Base-by-base conservation (phyloP, 2,888 invertebrate species). In the Drosophila maculinotata region DNA sequence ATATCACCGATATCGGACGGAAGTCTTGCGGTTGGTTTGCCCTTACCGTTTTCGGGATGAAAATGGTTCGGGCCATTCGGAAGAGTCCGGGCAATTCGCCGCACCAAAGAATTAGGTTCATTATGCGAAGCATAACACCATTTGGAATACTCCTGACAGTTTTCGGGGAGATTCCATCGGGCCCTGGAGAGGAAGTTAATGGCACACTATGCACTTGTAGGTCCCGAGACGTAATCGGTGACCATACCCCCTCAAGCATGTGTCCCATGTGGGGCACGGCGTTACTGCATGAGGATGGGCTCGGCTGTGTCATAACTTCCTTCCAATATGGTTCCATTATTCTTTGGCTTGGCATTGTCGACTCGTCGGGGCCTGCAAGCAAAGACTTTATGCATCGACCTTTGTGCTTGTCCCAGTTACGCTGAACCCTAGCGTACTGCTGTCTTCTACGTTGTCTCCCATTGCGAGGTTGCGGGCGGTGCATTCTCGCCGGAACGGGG, bases 51-150 rank as follows among this genome's bases (percentile, higher is more conserved):
- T 56, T 64, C 48, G 39, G 54, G 6, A 66, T 56, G 49, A 66
- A 66, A 5, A 53, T 33, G 38, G 65, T 65, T 52, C 64, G n/a
- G 12, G 52, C 52, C 64, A 53, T 25, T 65, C 64, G 42, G 52
- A 59, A 48, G 39, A 25, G 42, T 48, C 17, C 17, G 12, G 42
- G 26, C 12, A 65, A 15, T 36, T 31, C 6, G n/a, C 59, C 53
- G 33, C 60, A 60, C 48, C 47, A 65, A 4, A 53, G 36, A 15
- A 60, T 60, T 12, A 60, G 36, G 49, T 58, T 63, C 44, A 58
- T 45, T 31, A 58, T 58, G 49, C 51, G 35, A 8, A 64, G 51
- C 45, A 59, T 64, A 41, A 52, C 28, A 3, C 33, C 58, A 1
- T 6, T 41, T n/a, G 51, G 39, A 31, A 63, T n/a, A n/a, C n/a